These are phyloP conservation scores for Mallotus villosus DNA, from an alignment of 2,797 vertebrate species.

Conservation along the genomic window DNA sequence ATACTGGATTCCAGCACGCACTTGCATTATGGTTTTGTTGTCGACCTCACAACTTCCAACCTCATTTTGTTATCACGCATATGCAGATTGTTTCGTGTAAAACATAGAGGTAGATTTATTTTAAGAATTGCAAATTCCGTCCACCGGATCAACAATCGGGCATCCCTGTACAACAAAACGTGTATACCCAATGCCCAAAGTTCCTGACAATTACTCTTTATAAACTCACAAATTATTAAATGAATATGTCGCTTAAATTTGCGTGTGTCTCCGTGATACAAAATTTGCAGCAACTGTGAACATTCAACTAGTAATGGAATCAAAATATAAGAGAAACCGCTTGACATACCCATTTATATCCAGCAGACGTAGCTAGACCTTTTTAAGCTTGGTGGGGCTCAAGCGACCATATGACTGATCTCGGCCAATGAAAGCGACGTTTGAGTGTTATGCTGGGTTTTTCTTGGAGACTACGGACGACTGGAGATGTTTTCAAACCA, in stretches of 20 bases:
- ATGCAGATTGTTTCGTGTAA: neutral
- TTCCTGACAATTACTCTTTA: neutral
- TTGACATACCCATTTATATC: slow-evolving; percentile 58
- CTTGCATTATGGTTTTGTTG: neutral
- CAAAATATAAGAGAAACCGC: slow-evolving; percentile 42
- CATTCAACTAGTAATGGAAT: slow-evolving; percentile 3
- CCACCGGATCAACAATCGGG: neutral
- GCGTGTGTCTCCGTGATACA: neutral
- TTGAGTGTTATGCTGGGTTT: slow-evolving; percentile 58
- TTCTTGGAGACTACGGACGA: slow-evolving; percentile 74
- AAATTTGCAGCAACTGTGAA: neutral
- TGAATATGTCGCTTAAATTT: neutral
- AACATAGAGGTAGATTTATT: neutral
- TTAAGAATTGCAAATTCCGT: neutral
- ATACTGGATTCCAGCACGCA: neutral
- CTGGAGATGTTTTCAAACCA: slow-evolving; percentile 82
- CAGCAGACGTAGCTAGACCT: slow-evolving; percentile 59
- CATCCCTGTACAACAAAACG: neutral
- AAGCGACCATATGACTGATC: slow-evolving; percentile 57
- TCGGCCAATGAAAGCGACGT: slow-evolving; percentile 59
- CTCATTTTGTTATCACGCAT: neutral
- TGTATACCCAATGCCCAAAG: neutral
- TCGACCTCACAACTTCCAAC: neutral
- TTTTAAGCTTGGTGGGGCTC: slow-evolving; percentile 62
- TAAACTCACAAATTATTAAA: neutral